Conservation (phyloP, 53 echinoderm and acorn worm species). For the Holothuria leucospilota region DNA sequence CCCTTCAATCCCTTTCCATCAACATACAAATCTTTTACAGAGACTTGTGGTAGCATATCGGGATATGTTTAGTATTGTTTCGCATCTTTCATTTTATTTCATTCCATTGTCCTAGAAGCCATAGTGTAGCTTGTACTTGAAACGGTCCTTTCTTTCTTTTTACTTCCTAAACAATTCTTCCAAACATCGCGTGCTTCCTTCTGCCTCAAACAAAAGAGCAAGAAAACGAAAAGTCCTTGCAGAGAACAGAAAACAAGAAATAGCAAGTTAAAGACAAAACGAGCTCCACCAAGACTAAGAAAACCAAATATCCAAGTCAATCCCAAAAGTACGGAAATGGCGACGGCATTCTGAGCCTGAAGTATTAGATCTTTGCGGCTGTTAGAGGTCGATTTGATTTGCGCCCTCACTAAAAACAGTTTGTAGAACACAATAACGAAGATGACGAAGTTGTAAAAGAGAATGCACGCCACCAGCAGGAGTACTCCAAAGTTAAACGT, state of each 20-base stretch:
- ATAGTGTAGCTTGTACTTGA: no score
- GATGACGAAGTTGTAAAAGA: slow-evolving; percentile 46
- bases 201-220: slow-evolving; percentile 76
- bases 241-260: slow-evolving; percentile 83
- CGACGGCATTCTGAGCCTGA: slow-evolving; percentile 66
- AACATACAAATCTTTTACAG: no score
- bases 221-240: slow-evolving; percentile 84
- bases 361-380: slow-evolving; percentile 19
- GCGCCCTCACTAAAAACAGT: slow-evolving; percentile 6
- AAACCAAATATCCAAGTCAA: slow-evolving; percentile 87
- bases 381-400: background rate
- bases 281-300: slow-evolving; percentile 66
- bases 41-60: no score
- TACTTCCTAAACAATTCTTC: slow-evolving; percentile 16
- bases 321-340: slow-evolving; percentile 76
- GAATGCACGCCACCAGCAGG: slow-evolving; percentile 28
- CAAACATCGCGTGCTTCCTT: slow-evolving; percentile 60
- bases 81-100: no score
- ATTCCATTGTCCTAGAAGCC: no score
- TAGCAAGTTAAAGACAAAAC: slow-evolving; percentile 71
- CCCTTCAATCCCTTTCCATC: no score
- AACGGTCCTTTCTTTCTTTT: background rate
- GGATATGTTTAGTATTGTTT: no score
- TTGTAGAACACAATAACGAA: slow-evolving; percentile 48
- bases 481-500: slow-evolving; percentile 46